These are phyloP conservation scores for Psittacula cyanocephala DNA, from an alignment of 2,113 vertebrate genomes.

Conservation along the genomic window DNA sequence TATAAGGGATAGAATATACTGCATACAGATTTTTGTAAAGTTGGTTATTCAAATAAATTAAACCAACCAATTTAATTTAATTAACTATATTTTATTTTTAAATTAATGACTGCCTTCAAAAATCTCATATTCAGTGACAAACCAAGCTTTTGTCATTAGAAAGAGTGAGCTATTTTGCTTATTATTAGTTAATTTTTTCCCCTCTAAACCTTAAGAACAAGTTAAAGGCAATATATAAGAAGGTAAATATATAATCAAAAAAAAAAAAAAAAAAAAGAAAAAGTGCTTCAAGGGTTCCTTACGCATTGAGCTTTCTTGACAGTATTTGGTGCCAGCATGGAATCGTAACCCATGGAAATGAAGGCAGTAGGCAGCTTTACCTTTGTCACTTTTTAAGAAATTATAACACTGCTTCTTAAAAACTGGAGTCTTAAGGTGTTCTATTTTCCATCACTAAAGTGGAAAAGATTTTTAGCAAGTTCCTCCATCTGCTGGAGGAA, in stretches of 20 bases:
- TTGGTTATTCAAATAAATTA: neutral
- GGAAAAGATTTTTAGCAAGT: neutral
- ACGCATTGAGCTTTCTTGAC: neutral
- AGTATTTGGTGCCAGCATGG: neutral
- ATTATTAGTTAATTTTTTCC: neutral
- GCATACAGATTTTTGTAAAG: neutral
- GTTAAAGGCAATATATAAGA: neutral
- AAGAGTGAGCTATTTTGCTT: neutral
- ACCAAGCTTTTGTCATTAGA: neutral
- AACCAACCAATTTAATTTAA: neutral
- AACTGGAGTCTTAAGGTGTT: neutral
- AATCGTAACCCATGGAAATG: neutral
- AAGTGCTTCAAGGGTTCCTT: neutral
- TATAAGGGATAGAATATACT: neutral
- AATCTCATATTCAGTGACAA: neutral
- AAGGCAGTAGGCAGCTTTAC: neutral
- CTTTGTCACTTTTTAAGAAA: neutral
- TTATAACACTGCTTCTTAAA: neutral
- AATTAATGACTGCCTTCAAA: neutral
- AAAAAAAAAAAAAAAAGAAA: neutral
- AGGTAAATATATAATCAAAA: neutral
- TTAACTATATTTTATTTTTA: neutral
- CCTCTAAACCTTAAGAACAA: neutral
- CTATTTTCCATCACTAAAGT: neutral
- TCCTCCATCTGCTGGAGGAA: neutral